Percentiles rank a stretch among this genome's conserved stretches.
Conservation (phyloP, 2,888 invertebrate species). For the Lepidocyrtoides sp. region DNA sequence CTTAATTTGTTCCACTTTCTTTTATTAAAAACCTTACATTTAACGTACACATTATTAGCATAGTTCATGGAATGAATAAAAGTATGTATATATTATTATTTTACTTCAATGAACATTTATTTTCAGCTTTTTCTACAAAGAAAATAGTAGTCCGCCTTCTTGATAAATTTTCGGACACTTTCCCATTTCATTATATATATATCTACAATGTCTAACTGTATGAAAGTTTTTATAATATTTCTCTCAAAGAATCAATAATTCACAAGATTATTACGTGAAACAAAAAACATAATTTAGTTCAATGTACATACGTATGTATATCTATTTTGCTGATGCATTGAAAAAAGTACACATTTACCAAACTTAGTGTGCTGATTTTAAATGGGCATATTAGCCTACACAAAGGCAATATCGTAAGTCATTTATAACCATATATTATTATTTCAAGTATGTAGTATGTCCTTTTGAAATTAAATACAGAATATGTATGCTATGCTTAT, state of each 20-base stretch:
- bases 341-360: too few relatives aligned
- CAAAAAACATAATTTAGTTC: not conserved
- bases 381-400: constrained; percentile 21
- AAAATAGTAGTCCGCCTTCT: too few relatives aligned
- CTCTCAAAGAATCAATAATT: not conserved
- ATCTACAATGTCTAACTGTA: not conserved
- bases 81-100: too few relatives aligned
- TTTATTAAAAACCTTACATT: too few relatives aligned
- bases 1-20: too few relatives aligned
- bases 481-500: not conserved
- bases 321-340: too few relatives aligned
- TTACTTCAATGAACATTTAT: too few relatives aligned
- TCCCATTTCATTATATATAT: not conserved
- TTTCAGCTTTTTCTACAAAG: too few relatives aligned
- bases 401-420: not conserved
- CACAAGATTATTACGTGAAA: not conserved
- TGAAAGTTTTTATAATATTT: not conserved
- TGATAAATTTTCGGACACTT: too few relatives aligned
- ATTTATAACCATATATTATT: not conserved
- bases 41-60: too few relatives aligned
- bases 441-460: not conserved
- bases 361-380: not conserved
- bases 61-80: too few relatives aligned
- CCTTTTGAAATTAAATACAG: not conserved
- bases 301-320: too few relatives aligned